phyloP scores from a whole-genome alignment of 1,140 invertebrate genomes.

The Brachionus manjavacas region DNA sequence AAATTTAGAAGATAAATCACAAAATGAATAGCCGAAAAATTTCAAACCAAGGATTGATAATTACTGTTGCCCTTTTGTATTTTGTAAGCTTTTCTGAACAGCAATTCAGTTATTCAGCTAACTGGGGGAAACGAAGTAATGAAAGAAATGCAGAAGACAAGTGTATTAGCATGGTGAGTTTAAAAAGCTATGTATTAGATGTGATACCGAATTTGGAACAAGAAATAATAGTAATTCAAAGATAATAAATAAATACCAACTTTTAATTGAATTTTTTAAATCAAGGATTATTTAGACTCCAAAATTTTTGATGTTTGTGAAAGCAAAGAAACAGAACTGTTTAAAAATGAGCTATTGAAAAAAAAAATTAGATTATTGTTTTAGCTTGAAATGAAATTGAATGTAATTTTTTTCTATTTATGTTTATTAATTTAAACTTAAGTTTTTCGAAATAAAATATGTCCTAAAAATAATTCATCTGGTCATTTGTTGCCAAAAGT shows the following conservation, averaged over 20 bases:
- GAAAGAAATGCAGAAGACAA: background rate
- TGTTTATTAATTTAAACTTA: background rate
- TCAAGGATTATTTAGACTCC: background rate
- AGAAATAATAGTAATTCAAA: background rate
- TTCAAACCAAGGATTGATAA: background rate
- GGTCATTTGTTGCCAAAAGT: background rate
- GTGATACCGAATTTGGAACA: background rate
- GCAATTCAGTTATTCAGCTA: slow-evolving; percentile 31
- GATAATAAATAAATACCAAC: background rate
- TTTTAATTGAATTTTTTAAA: background rate
- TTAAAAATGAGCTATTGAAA: background rate
- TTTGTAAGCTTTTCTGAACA: background rate
- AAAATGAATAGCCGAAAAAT: background rate
- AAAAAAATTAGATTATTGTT: background rate
- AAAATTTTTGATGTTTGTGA: background rate
- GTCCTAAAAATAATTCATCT: background rate
- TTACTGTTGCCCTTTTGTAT: background rate
- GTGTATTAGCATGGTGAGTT: background rate
- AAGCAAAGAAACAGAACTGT: background rate
- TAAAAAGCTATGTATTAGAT: background rate
- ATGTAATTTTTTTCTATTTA: background rate
- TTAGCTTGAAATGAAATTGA: background rate
- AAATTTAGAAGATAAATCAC: background rate
- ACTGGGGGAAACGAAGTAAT: slow-evolving; percentile 14
- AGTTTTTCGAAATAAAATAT: background rate